Percentiles rank a stretch among this genome's conserved stretches.
These are phyloP conservation scores for Drosophila pallidifrons DNA, from an alignment of 1,140 invertebrate species.

Conservation along the genomic window DNA sequence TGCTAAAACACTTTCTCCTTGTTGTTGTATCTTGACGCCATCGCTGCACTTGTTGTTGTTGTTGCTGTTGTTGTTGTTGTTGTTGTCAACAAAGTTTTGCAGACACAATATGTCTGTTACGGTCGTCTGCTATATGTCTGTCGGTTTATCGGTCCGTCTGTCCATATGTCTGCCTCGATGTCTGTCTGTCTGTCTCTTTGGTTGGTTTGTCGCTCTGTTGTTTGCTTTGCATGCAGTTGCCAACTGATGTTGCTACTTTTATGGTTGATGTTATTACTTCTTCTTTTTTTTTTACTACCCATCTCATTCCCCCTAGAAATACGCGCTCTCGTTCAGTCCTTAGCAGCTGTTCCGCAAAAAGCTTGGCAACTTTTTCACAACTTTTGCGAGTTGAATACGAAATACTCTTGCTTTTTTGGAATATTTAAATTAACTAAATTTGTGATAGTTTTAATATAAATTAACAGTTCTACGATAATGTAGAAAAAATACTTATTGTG, in stretches of 20 bases:
- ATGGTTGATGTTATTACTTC: constrained; percentile 82
- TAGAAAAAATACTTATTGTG: neutral
- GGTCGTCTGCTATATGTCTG: constrained; percentile 43
- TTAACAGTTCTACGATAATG: too few species aligned
- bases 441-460: too few species aligned
- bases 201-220: constrained; percentile 31
- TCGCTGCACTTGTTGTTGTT: constrained; percentile 30
- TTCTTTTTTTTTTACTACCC: constrained; percentile 58
- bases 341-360: constrained; percentile 61
- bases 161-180: constrained; percentile 28
- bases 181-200: constrained; percentile 28
- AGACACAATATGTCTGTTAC: constrained; percentile 80
- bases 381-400: neutral
- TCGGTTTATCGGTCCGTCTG: constrained; percentile 22
- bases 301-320: neutral
- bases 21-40: constrained; percentile 33
- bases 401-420: constrained; percentile 24
- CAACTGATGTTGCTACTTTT: constrained; percentile 82
- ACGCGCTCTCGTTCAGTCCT: constrained; percentile 21
- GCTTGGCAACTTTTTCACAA: neutral
- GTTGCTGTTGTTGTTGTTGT: constrained; percentile 40
- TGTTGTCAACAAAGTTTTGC: constrained; percentile 79
- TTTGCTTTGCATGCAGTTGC: constrained; percentile 69
- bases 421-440: neutral
- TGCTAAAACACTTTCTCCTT: constrained; percentile 55